Conservation (phyloP, 2,888 invertebrate genomes). For the Latheticus oryzae region DNA sequence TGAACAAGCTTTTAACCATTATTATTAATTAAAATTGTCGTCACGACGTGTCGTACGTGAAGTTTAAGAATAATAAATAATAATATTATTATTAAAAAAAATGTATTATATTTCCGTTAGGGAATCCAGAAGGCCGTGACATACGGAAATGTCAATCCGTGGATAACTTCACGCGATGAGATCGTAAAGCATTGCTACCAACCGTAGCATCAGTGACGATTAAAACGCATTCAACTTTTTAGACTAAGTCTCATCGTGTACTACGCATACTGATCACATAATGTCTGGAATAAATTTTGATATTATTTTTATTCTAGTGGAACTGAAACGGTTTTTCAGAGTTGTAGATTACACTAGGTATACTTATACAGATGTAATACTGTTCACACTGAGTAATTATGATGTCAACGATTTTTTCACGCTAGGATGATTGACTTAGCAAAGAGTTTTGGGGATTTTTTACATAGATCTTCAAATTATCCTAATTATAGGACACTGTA, state of each 20-base stretch:
- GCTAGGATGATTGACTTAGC: too few species aligned
- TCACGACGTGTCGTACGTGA: conserved; percentile 45
- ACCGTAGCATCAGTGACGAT: conserved; percentile 46
- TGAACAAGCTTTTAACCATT: conserved; percentile 2
- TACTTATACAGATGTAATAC: too few species aligned
- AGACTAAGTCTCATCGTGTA: conserved; percentile 38
- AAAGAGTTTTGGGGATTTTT: too few species aligned
- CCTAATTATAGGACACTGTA: too few species aligned
- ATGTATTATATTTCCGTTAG: conserved; percentile 28
- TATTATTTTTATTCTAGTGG: conserved; percentile 35
- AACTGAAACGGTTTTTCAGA: too few species aligned
- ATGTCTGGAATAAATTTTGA: conserved; percentile 42
- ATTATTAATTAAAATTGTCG: conserved; percentile 47
- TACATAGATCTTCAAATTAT: too few species aligned
- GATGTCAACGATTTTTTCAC: too few species aligned
- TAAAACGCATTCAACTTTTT: conserved; percentile 50
- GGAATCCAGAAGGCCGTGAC: conserved; percentile 39
- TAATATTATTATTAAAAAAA: conserved; percentile 21
- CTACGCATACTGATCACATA: conserved; percentile 45
- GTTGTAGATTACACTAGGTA: too few species aligned
- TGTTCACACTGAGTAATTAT: too few species aligned
- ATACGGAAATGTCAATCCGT: conserved; percentile 50
- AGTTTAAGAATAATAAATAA: conserved; percentile 9
- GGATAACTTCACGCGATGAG: conserved; percentile 48
- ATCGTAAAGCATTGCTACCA: conserved; percentile 46